A percentile compares a stretch with the other conserved stretches of the same genome.
phyloP scores from a whole-genome alignment of 92 coral and sea anemone genomes.

The Zoanthus gigantus region DNA sequence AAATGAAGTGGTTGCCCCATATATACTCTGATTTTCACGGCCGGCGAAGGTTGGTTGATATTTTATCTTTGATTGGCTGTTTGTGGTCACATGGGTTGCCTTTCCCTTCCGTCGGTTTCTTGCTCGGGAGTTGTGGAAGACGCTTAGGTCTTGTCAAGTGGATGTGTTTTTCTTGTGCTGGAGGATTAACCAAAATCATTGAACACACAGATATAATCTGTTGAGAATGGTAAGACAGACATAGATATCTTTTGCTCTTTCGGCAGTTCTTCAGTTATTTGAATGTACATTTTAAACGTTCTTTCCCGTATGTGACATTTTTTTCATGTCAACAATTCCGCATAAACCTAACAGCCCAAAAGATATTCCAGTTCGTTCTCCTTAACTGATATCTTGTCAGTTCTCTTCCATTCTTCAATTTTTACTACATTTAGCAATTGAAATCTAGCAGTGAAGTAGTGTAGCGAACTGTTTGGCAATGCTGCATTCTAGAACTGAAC shows the following conservation, averaged over 20 bases:
- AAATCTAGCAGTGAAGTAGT: slow-evolving; percentile 20
- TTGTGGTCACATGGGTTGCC: slow-evolving; percentile 74
- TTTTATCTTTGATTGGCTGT: slow-evolving; percentile 76
- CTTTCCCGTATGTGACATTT: slow-evolving; percentile 60
- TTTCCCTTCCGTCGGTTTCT: slow-evolving; percentile 91
- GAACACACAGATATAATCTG: background rate
- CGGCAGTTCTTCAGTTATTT: slow-evolving; percentile 15
- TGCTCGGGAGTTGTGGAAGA: slow-evolving; percentile 63
- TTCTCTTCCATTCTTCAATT: background rate
- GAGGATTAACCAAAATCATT: slow-evolving; percentile 49
- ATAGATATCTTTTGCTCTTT: slow-evolving; percentile 36
- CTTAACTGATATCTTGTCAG: slow-evolving; percentile 27
- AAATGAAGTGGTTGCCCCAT: background rate
- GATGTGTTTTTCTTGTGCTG: slow-evolving; percentile 64
- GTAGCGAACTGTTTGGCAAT: slow-evolving; percentile 28
- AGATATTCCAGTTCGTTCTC: slow-evolving; percentile 43
- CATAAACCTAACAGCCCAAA: slow-evolving; percentile 25
- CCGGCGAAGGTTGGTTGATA: slow-evolving; percentile 50
- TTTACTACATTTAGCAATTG: slow-evolving; percentile 21
- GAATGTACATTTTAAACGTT: slow-evolving; percentile 41
- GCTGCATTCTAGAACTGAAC: slow-evolving; percentile 26
- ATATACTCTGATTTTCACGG: slow-evolving; percentile 50
- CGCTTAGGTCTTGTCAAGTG: slow-evolving; percentile 78
- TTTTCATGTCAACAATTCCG: slow-evolving; percentile 63
- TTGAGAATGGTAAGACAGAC: slow-evolving; percentile 41